Conservation (phyloP, 2,888 invertebrate genomes). For the Mimumesa dahlbomi region DNA sequence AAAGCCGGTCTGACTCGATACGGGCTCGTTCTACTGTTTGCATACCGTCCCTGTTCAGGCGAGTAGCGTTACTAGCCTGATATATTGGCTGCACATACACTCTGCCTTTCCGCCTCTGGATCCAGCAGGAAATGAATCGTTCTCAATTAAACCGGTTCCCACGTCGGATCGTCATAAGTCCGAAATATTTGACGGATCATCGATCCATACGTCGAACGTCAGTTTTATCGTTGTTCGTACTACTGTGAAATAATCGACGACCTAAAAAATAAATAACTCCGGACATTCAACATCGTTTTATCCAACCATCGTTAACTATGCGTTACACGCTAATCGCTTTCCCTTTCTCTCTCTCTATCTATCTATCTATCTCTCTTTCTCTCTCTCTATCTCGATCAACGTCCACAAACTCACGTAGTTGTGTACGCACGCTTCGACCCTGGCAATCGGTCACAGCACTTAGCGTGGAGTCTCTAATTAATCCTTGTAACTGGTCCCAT, state of each 20-base stretch:
- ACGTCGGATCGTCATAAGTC: slow-evolving; percentile 26
- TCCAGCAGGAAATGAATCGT: slow-evolving; percentile 40
- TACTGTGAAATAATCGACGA: not conserved
- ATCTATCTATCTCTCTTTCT: too few relatives aligned
- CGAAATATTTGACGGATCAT: slow-evolving; percentile 33
- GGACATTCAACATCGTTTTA: too few relatives aligned
- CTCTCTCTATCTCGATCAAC: not conserved
- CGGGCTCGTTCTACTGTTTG: slow-evolving; percentile 26
- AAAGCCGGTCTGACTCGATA: slow-evolving; percentile 18
- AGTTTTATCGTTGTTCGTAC: not conserved
- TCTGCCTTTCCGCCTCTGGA: slow-evolving; percentile 36
- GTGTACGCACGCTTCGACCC: not conserved
- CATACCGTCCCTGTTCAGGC: slow-evolving; percentile 24
- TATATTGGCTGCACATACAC: slow-evolving; percentile 28
- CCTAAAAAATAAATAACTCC: too few relatives aligned
- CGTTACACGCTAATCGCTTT: not conserved
- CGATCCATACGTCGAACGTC: slow-evolving; percentile 18
- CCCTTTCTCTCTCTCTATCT: too few relatives aligned
- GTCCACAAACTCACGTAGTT: not conserved
- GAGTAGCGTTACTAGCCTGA: slow-evolving; percentile 18
- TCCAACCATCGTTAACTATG: too few relatives aligned
- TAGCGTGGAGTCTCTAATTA: slow-evolving; percentile 29
- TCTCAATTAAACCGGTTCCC: slow-evolving; percentile 33
- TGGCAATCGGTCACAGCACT: slow-evolving; percentile 23
- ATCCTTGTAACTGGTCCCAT: slow-evolving; percentile 15